Base-by-base conservation (phyloP, 2,113 vertebrate species). In the Leptobrachium ailaonicum region DNA sequence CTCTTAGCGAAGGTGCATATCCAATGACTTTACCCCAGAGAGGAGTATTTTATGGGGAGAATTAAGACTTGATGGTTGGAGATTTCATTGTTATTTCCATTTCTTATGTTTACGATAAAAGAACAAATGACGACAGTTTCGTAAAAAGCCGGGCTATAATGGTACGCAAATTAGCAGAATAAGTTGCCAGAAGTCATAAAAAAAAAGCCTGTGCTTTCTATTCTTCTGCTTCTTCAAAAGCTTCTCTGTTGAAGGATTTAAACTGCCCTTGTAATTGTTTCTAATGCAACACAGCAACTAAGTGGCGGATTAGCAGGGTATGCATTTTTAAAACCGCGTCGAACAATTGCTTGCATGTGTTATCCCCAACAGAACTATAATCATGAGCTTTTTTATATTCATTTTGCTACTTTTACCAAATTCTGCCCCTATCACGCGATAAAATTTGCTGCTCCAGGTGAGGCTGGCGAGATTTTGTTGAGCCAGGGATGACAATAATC, bases 121-220 rank as follows among this genome's bases (percentile, higher is more conserved):
- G 78, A 75, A 75, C 80, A 70, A 80, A 73, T 73, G 67, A 66
- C 73, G 77, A 83, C 73, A 71, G 71, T 82, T 83, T 32, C 20
- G 20, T 87, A 43, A 84, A 86, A 72, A 56, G 14, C 20, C 3
- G 62, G 10, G 53, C 1, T 82, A 20, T 87, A 84, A 85, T 0
- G 0, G 6, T 73, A 47, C 69, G 80, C 71, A 11, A 86, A 85
- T 86, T 83, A 83, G 69, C 20, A 68, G 53, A 81, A 54, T 81
- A 74, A 75, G 66, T 88, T 88, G 82, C 44, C 70, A 85, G 77
- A 85, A 89, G 84, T 82, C 80, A 82, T 82, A 82, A 86, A 83
- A 77, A 68, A 82, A 86, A 83, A 77, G 70, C 67, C 85, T 84
- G 44, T 83, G 6, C 80, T 79, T 84, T 83, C 20, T 86, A 41